Percentiles rank a stretch among this genome's conserved stretches.
phyloP scores from a whole-genome alignment of 37 sponge, comb jelly and placozoan genomes.

The Dysidea cf. avara region DNA sequence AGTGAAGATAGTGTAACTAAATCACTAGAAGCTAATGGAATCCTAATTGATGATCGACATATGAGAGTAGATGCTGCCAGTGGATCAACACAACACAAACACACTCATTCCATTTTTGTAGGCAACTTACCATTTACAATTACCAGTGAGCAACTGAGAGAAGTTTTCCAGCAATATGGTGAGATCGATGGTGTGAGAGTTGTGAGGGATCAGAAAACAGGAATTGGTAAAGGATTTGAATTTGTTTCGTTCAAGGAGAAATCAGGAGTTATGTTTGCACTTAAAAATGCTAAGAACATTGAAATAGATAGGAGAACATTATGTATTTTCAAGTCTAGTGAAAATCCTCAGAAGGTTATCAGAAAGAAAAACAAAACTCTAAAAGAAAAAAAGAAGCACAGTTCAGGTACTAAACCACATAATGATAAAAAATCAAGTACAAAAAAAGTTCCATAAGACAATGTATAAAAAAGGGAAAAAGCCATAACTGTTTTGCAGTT shows the following conservation, averaged over 20 bases:
- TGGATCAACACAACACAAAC: slow-evolving; percentile 12
- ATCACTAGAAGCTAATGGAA: slow-evolving; percentile 50
- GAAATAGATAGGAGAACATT: slow-evolving; percentile 57
- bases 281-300: slow-evolving; percentile 40
- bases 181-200: slow-evolving; percentile 72
- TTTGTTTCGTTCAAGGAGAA: slow-evolving; percentile 71
- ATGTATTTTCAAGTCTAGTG: slow-evolving; percentile 48
- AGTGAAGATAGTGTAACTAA: slow-evolving; percentile 24
- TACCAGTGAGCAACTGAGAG: slow-evolving; percentile 58
- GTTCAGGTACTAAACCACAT: too few relatives aligned
- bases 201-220: slow-evolving; percentile 61
- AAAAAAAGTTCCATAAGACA: too few relatives aligned
- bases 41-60: slow-evolving; percentile 38
- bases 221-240: slow-evolving; percentile 85
- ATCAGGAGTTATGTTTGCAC: slow-evolving; percentile 72
- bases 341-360: too few relatives aligned
- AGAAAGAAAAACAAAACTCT: too few relatives aligned
- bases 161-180: slow-evolving; percentile 55
- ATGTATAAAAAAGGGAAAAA: too few relatives aligned
- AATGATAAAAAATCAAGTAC: too few relatives aligned
- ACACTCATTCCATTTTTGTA: slow-evolving; percentile 65
- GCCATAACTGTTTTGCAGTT: too few relatives aligned
- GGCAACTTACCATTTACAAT: slow-evolving; percentile 78
- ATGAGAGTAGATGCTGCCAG: slow-evolving; percentile 66
- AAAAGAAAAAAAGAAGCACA: too few relatives aligned